These are phyloP conservation scores for human (Homo sapiens) DNA, from an alignment of 2,113 vertebrate species.

Conservation along the genomic window DNA sequence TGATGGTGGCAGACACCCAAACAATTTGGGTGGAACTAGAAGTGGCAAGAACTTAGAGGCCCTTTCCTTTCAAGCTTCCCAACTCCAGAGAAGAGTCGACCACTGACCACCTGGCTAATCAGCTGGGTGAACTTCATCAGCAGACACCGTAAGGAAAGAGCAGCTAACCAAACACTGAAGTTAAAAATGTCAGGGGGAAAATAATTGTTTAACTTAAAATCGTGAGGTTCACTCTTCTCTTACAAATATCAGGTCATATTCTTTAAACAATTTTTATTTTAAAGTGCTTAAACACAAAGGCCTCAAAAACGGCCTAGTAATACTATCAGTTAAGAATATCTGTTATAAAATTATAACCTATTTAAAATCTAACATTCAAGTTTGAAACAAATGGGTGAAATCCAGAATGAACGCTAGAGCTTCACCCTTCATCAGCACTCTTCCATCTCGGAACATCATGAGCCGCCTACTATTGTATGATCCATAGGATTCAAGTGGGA, in stretches of 20 bases:
- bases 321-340: constrained; percentile 67
- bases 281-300: constrained; percentile 80
- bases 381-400: constrained; percentile 73
- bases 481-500: constrained; percentile 67
- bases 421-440: constrained; percentile 53
- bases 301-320: constrained; percentile 75
- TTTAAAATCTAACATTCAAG: constrained; percentile 74
- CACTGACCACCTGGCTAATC: not conserved
- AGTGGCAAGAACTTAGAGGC: not conserved
- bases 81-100: not conserved
- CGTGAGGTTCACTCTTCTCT: constrained; percentile 36
- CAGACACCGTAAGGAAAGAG: constrained; percentile 8
- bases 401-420: constrained; percentile 63
- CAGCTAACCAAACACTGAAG: constrained; percentile 25
- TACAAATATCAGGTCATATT: constrained; percentile 49
- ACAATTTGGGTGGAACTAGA: not conserved
- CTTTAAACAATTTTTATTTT: constrained; percentile 68
- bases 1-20: not conserved
- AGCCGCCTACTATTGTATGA: not conserved
- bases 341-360: constrained; percentile 74
- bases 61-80: constrained; percentile 12
- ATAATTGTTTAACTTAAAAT: constrained; percentile 33
- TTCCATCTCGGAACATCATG: not conserved
- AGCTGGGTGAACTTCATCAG: not conserved
- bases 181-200: constrained; percentile 41